A percentile compares a stretch with the other conserved stretches of the same genome.
Conservation (phyloP, 2,797 vertebrate genomes). For the Buphagus erythrorhynchus region DNA sequence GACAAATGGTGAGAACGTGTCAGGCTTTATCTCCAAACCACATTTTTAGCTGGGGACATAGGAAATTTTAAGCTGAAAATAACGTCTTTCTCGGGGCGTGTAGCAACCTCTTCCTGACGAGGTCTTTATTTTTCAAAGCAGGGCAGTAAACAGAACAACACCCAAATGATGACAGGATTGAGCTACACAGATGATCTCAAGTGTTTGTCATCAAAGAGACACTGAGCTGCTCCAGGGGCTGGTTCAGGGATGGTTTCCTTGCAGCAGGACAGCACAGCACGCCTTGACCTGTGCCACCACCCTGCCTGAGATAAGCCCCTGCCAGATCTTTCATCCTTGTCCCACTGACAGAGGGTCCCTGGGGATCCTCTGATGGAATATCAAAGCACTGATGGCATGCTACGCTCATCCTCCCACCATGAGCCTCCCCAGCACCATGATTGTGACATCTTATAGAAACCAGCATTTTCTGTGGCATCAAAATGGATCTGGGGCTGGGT, state of each 20-base stretch:
- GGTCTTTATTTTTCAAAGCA: constrained; percentile 24
- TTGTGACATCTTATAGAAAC: background rate
- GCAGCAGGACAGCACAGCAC: background rate
- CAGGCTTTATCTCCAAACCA: constrained; percentile 40
- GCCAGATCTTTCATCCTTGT: background rate
- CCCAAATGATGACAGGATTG: background rate
- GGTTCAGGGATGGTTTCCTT: background rate
- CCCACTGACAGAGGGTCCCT: background rate
- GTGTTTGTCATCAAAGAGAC: background rate
- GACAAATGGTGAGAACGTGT: constrained; percentile 60
- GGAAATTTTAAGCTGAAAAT: constrained; percentile 63
- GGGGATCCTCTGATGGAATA: background rate
- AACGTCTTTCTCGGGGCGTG: constrained; percentile 2
- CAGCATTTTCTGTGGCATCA: background rate
- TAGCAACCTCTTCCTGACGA: constrained; percentile 40
- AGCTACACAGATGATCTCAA: background rate
- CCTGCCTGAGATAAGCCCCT: background rate
- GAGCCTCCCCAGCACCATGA: background rate
- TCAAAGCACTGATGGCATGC: background rate
- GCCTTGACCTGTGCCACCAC: background rate
- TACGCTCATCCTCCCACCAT: background rate
- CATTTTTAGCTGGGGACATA: constrained; percentile 52
- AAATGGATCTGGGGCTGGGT: background rate
- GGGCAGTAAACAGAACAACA: constrained; percentile 23
- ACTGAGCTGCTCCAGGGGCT: background rate